These are phyloP conservation scores for Hydropsyche betteni DNA, from an alignment of 2,888 invertebrate species.

Conservation along the genomic window DNA sequence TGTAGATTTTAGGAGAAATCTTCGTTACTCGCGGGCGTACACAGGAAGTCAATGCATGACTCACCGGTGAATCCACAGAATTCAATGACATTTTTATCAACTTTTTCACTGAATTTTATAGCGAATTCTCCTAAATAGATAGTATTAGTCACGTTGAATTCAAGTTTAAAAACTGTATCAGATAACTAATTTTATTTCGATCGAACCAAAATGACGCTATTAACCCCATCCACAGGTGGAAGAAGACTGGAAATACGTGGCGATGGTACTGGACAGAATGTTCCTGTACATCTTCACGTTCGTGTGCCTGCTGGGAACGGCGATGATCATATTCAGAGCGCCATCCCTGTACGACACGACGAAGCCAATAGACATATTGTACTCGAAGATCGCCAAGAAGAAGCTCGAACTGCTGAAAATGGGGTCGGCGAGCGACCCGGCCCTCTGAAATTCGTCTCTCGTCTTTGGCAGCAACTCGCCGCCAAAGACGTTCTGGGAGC, in stretches of 20 bases:
- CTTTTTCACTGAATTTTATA: no score
- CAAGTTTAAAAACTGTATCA: no score
- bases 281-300: constrained; percentile 96
- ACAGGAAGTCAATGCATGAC: no score
- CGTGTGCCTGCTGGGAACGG: constrained; percentile 91
- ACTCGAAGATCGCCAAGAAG: constrained; percentile 92
- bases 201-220: no score
- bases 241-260: constrained; percentile 98
- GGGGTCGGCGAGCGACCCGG: constrained; percentile 77
- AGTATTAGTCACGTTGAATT: no score
- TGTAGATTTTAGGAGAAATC: no score
- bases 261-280: constrained; percentile 94
- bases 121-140: no score
- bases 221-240: constrained; percentile 73
- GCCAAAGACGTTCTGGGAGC: constrained; percentile 72
- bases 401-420: constrained; percentile 88
- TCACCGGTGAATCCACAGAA: no score
- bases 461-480: constrained; percentile 74
- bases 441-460: constrained; percentile 75
- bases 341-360: constrained; percentile 92
- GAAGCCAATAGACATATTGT: constrained; percentile 87
- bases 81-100: no score
- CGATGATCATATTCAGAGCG: constrained; percentile 87
- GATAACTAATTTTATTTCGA: no score
- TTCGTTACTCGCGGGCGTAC: no score